phyloP scores from a whole-genome alignment of 2,797 vertebrate genomes.

The Micromesistius poutassou region DNA sequence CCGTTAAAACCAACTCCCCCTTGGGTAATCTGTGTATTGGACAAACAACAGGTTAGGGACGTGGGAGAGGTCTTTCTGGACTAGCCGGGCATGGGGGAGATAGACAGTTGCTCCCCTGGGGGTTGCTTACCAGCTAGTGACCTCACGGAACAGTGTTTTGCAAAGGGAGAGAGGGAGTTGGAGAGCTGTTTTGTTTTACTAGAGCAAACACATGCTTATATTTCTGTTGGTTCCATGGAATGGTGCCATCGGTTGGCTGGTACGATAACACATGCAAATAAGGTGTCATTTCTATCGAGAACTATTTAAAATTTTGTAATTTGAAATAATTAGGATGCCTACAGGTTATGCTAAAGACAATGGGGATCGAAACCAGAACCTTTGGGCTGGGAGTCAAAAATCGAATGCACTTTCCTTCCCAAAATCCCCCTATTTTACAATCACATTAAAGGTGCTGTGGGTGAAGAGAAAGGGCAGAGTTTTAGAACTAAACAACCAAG shows the following conservation, averaged over 20 bases:
- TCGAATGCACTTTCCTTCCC: not conserved
- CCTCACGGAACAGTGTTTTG: not conserved
- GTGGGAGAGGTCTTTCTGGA: slow-evolving; percentile 41
- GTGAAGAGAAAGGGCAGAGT: not conserved
- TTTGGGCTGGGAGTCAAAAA: not conserved
- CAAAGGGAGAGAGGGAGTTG: not conserved
- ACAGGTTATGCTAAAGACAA: not conserved
- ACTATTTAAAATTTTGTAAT: not conserved
- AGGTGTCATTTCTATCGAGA: not conserved
- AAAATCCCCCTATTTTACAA: not conserved
- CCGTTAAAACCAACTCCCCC: slow-evolving; percentile 29
- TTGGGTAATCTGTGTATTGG: slow-evolving; percentile 42
- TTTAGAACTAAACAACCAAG: not conserved
- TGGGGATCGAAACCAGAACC: not conserved
- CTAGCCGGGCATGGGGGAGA: slow-evolving; percentile 29
- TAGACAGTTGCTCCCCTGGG: not conserved
- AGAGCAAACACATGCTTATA: not conserved
- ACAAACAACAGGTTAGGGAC: slow-evolving; percentile 52
- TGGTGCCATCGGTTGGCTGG: not conserved
- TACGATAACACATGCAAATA: not conserved
- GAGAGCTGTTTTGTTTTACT: not conserved
- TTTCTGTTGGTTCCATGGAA: not conserved
- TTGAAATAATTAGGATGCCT: no score
- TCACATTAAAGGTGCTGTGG: not conserved
- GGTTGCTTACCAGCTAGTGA: not conserved